These are phyloP conservation scores for Heliconius hortense DNA, from an alignment of 2,888 invertebrate species.

Conservation along the genomic window DNA sequence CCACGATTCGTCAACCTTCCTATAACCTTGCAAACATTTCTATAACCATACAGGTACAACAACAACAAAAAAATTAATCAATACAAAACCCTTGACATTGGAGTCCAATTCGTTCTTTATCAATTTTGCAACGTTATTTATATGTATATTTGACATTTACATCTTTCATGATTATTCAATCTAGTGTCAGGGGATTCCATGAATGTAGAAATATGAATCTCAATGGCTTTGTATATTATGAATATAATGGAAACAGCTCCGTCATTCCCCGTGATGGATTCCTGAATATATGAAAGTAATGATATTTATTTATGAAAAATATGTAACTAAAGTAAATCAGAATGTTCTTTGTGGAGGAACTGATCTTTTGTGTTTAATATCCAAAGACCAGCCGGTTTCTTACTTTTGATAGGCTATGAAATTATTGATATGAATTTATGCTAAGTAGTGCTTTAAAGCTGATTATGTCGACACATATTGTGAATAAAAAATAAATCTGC, in stretches of 20 bases:
- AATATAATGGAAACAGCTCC: slow-evolving; percentile 4
- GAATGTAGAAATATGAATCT: slow-evolving; percentile 15
- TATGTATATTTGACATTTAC: slow-evolving; percentile 10
- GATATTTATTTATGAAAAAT: slow-evolving; percentile 13
- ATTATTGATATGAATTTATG: background rate
- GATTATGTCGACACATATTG: background rate
- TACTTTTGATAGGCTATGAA: background rate
- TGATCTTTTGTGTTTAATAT: background rate
- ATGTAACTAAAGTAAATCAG: background rate
- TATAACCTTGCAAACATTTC: background rate
- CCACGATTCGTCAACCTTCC: background rate
- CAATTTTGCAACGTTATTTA: slow-evolving; percentile 6
- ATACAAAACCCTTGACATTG: background rate
- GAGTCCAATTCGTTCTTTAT: background rate
- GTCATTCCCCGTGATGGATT: slow-evolving; percentile 19
- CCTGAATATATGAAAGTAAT: slow-evolving; percentile 22
- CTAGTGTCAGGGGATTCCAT: slow-evolving; percentile 17
- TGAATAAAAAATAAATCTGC: background rate
- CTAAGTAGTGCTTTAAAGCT: background rate
- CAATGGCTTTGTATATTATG: slow-evolving; percentile 1
- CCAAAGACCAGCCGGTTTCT: background rate
- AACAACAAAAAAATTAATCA: background rate
- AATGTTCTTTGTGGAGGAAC: background rate
- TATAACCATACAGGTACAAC: background rate
- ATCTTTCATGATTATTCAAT: slow-evolving; percentile 16